Evolutionary conservation across 2,888 invertebrate species (phyloP).

Genomic region (Oeneis ivallda): DNA sequence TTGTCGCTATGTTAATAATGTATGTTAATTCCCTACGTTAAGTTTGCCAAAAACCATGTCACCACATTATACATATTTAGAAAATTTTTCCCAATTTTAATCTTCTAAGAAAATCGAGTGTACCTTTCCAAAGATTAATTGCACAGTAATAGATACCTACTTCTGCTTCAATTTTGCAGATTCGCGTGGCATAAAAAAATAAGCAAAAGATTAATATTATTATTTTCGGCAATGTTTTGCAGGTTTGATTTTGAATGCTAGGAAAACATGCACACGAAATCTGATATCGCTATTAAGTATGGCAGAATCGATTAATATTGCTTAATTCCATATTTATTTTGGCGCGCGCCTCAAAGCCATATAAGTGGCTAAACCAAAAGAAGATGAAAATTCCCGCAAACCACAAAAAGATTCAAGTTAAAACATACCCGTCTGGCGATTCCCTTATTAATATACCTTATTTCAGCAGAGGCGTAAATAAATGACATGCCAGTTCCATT

Average conservation of each 20-base stretch:
- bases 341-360: neutral
- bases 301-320: neutral
- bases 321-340: neutral
- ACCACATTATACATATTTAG: too few species aligned
- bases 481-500: conserved; percentile 38
- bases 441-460: conserved; percentile 21
- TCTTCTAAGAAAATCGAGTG: neutral
- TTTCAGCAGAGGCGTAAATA: conserved; percentile 31
- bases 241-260: conserved; percentile 3
- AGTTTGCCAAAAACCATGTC: too few species aligned
- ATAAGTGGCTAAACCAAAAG: neutral
- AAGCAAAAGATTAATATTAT: conserved; percentile 4
- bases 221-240: neutral
- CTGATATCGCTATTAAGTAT: conserved; percentile 8
- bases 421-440: conserved; percentile 16
- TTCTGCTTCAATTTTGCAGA: neutral
- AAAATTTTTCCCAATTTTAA: neutral
- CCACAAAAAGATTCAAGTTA: neutral
- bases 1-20: too few species aligned
- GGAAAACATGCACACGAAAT: conserved; percentile 1
- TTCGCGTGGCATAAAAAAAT: neutral
- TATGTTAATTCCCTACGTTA: too few species aligned
- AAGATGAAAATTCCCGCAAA: neutral
- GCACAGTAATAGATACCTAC: neutral
- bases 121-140: neutral